Conservation (phyloP, 2,797 vertebrate species). For the Cyclura pinguis region DNA sequence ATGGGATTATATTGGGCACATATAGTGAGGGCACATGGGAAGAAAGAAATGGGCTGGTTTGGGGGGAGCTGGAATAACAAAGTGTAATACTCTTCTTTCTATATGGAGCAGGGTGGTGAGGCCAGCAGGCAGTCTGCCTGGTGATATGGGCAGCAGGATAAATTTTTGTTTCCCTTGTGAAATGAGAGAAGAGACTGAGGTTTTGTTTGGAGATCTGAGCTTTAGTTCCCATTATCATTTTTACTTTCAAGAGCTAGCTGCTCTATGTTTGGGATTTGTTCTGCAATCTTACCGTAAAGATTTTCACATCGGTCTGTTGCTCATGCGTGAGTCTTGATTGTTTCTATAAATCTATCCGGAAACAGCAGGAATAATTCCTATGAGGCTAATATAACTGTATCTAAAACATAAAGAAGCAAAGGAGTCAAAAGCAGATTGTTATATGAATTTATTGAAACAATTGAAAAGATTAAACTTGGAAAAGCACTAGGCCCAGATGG, state of each 20-base stretch:
- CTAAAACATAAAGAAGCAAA: background rate
- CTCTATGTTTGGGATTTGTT: background rate
- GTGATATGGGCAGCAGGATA: background rate
- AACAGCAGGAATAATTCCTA: background rate
- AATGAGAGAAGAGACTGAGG: background rate
- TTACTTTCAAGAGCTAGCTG: background rate
- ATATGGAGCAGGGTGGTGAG: no score
- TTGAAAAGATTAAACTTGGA: no score
- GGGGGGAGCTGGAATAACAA: no score
- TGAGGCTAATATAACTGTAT: background rate
- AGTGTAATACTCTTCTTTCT: no score
- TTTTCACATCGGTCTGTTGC: constrained; percentile 3
- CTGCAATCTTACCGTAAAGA: background rate
- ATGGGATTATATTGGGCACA: background rate
- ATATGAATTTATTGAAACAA: no score
- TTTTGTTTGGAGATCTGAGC: background rate
- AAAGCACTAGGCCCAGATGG: no score
- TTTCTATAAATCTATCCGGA: background rate
- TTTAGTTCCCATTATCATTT: background rate
- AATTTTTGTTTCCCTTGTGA: background rate
- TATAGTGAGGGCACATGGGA: background rate
- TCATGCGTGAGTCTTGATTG: background rate
- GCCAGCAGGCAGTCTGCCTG: background rate
- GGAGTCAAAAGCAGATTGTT: constrained; percentile 12
- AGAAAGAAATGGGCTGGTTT: no score